A percentile compares a stretch with the other conserved stretches of the same genome.
phyloP scores from a whole-genome alignment of 2,888 invertebrate species.

The Chesias legatella region DNA sequence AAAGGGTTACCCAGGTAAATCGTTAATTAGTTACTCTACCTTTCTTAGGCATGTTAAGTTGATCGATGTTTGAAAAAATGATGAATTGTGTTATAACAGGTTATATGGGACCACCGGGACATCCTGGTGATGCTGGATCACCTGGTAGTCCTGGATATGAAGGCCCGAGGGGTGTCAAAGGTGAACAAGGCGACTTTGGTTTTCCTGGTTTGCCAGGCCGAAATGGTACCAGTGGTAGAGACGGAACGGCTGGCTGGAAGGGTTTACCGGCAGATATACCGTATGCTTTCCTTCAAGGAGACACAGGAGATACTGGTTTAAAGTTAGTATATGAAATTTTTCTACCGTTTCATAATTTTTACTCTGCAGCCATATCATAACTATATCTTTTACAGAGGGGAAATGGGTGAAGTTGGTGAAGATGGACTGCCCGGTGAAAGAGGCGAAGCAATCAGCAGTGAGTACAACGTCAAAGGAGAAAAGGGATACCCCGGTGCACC shows the following conservation, averaged over 20 bases:
- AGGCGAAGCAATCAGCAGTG: constrained; percentile 52
- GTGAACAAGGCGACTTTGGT: constrained; percentile 67
- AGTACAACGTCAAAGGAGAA: constrained; percentile 65
- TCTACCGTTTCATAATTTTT: no score
- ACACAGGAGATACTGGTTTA: constrained; percentile 69
- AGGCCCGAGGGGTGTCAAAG: constrained; percentile 58
- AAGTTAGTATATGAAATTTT: constrained; percentile 41
- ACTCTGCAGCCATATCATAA: no score
- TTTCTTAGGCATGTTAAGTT: neutral
- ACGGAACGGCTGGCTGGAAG: constrained; percentile 75
- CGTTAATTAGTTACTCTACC: neutral
- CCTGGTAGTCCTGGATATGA: constrained; percentile 45
- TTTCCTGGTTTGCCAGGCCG: constrained; percentile 68
- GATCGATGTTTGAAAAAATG: no score
- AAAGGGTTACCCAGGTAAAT: constrained; percentile 79
- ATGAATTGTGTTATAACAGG: constrained; percentile 49
- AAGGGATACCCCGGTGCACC: constrained; percentile 77
- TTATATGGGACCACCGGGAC: constrained; percentile 65
- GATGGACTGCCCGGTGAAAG: constrained; percentile 56
- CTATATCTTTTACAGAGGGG: constrained; percentile 47
- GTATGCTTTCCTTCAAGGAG: constrained; percentile 59
- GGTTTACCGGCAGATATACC: constrained; percentile 67
- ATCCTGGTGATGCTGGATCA: constrained; percentile 60
- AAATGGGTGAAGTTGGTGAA: constrained; percentile 67
- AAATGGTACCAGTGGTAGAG: constrained; percentile 70